Conservation (phyloP, 2,888 invertebrate species). For the Epistrophe eligans region DNA sequence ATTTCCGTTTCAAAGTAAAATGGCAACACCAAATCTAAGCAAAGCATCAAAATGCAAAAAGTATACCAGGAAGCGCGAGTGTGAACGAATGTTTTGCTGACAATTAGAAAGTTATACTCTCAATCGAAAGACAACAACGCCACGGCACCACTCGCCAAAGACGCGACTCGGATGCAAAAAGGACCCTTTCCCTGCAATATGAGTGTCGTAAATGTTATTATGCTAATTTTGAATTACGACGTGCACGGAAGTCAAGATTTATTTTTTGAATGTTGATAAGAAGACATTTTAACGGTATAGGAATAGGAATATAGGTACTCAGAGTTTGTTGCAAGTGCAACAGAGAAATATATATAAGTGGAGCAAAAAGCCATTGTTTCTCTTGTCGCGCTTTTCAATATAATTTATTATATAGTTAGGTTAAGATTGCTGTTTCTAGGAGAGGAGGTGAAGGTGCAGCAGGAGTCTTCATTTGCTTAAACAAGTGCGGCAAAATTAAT, state of each 20-base stretch:
- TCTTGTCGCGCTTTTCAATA: slow-evolving; percentile 44
- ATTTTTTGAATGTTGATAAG: slow-evolving; percentile 69
- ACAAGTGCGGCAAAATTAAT: slow-evolving; percentile 53
- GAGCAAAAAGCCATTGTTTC: slow-evolving; percentile 33
- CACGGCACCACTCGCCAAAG: neutral
- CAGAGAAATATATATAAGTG: neutral
- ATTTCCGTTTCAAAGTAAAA: neutral
- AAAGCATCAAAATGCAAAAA: slow-evolving; percentile 30
- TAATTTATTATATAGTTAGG: slow-evolving; percentile 58
- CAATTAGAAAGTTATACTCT: slow-evolving; percentile 58
- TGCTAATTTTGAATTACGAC: slow-evolving; percentile 72
- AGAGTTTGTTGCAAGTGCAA: slow-evolving; percentile 52
- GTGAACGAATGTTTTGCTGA: slow-evolving; percentile 56
- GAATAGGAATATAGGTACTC: neutral
- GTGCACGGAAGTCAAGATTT: slow-evolving; percentile 61
- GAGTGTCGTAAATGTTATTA: slow-evolving; percentile 54
- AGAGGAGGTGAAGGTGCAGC: neutral
- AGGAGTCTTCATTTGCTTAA: slow-evolving; percentile 33
- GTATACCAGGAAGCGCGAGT: slow-evolving; percentile 29
- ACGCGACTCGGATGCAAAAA: slow-evolving; percentile 37
- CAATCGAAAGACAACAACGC: slow-evolving; percentile 18
- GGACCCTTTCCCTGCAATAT: slow-evolving; percentile 27
- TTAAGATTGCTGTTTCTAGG: neutral
- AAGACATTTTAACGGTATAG: slow-evolving; percentile 29
- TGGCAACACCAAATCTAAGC: neutral